phyloP scores from a whole-genome alignment of 2,797 vertebrate genomes.

The Galaxias olidus region DNA sequence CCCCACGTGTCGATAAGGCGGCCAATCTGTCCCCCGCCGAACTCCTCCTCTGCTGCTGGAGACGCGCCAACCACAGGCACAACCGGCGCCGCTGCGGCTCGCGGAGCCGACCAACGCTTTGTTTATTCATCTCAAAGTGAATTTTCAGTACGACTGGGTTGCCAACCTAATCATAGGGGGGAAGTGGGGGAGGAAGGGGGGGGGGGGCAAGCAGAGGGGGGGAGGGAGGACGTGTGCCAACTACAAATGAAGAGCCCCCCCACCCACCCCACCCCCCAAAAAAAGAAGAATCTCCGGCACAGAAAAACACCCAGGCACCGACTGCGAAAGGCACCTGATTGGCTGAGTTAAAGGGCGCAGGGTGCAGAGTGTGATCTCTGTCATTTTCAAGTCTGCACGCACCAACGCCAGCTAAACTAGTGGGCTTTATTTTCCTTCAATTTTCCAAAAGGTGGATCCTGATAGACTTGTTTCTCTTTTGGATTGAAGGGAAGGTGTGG shows the following conservation, averaged over 20 bases:
- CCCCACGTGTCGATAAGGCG: slow-evolving; percentile 41
- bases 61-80: slow-evolving; percentile 31
- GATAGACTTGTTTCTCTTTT: neutral
- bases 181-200: slow-evolving; percentile 27
- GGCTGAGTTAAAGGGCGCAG: neutral
- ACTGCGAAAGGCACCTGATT: neutral
- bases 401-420: neutral
- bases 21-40: slow-evolving; percentile 36
- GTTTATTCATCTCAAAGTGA: slow-evolving; percentile 50
- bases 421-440: too few relatives aligned
- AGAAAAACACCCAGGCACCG: neutral
- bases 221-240: slow-evolving; percentile 27
- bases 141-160: slow-evolving; percentile 52
- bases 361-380: too few relatives aligned
- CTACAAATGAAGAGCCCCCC: slow-evolving; percentile 37
- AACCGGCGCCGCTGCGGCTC: slow-evolving; percentile 9
- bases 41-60: slow-evolving; percentile 36
- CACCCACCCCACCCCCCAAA: too few relatives aligned
- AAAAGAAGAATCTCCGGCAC: neutral
- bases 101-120: slow-evolving; percentile 8
- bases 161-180: slow-evolving; percentile 51
- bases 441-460: neutral
- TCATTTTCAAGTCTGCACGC: too few relatives aligned
- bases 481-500: too few relatives aligned
- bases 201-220: slow-evolving; percentile 30